Conservation (phyloP, 1,140 invertebrate genomes). For the Pseudachorutes palmiensis region DNA sequence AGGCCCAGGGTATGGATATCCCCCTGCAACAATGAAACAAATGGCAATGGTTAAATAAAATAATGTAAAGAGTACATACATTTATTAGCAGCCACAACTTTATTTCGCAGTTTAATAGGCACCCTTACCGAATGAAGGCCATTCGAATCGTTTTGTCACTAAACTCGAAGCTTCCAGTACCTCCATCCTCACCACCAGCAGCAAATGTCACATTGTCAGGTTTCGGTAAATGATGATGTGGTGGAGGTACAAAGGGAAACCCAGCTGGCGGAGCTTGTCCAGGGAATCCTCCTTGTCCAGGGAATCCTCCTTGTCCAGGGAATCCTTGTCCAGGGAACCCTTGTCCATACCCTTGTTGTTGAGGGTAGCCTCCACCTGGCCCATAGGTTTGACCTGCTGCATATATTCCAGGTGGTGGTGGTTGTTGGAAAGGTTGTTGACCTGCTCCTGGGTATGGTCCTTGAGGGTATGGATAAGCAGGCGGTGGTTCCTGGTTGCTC, state of each 20-base stretch:
- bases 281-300: background rate
- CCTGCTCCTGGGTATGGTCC: background rate
- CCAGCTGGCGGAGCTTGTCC: conserved; percentile 1
- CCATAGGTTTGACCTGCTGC: too few species aligned
- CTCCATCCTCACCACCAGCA: background rate
- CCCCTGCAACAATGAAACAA: too few species aligned
- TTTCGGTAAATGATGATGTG: conserved; percentile 8
- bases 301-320: background rate
- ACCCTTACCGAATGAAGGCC: conserved; percentile 56
- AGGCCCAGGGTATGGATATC: too few species aligned
- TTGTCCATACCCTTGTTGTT: background rate
- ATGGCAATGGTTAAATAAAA: background rate
- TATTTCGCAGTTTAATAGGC: background rate
- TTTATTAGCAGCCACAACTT: conserved; percentile 40
- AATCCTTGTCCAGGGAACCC: background rate
- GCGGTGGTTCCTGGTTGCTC: background rate
- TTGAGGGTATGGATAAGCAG: background rate
- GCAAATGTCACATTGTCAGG: background rate
- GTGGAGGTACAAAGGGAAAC: background rate
- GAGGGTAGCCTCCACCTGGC: background rate
- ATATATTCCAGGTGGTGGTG: background rate
- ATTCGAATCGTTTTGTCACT: conserved; percentile 61
- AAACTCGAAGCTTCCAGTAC: conserved; percentile 54
- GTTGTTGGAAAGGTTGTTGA: background rate
- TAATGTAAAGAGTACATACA: conserved; percentile 44